phyloP scores from a whole-genome alignment of 2,113 vertebrate genomes.

The Pomatorhinus ruficollis region DNA sequence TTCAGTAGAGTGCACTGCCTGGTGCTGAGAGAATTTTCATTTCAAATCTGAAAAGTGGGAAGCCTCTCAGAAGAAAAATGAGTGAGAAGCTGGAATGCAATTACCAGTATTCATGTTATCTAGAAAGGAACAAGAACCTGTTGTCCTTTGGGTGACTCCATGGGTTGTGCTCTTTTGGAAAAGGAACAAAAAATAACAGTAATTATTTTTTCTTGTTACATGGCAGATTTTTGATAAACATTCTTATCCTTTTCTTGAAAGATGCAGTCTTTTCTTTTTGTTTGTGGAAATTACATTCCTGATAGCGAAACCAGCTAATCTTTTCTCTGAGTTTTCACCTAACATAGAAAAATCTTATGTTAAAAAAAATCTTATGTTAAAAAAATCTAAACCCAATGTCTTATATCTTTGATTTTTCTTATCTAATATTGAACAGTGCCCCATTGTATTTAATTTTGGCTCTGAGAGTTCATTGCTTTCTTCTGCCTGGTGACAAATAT shows the following conservation, averaged over 20 bases:
- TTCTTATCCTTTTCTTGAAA: neutral
- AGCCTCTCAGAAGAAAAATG: neutral
- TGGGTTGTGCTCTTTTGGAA: neutral
- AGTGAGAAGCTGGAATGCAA: neutral
- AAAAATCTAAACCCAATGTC: neutral
- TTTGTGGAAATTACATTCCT: neutral
- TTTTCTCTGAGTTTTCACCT: neutral
- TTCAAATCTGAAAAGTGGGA: slow-evolving; percentile 8
- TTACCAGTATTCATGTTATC: neutral
- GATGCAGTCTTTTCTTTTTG: neutral
- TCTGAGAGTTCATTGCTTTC: slow-evolving; percentile 14
- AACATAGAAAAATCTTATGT: neutral
- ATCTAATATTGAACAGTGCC: neutral
- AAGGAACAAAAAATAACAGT: neutral
- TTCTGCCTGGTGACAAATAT: slow-evolving; percentile 45
- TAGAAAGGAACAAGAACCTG: neutral
- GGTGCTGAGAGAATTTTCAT: neutral
- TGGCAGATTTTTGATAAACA: neutral
- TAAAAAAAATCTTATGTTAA: no score
- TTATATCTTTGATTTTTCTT: neutral
- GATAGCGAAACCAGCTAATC: neutral
- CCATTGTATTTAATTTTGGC: neutral
- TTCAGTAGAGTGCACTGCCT: slow-evolving; percentile 9
- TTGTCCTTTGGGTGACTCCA: neutral
- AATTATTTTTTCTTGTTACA: neutral